Percentiles rank a stretch among this genome's conserved stretches.
Evolutionary conservation across 2,888 invertebrate genomes (phyloP).

Genomic region (Eugnorisma glareosa): DNA sequence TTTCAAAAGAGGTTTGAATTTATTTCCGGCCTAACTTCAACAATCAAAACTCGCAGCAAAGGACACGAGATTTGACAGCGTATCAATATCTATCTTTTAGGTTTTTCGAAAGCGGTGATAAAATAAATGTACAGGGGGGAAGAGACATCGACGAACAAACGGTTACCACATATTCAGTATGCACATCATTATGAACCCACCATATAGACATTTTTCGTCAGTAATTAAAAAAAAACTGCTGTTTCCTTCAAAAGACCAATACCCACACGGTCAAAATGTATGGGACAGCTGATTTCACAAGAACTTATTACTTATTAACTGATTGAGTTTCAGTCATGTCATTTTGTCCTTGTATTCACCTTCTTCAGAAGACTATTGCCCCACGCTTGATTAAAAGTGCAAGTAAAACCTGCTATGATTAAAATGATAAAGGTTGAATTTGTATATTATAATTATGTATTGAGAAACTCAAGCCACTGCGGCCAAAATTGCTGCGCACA

Average conservation of each 20-base stretch:
- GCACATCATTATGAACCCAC: too few species aligned
- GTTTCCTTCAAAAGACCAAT: too few species aligned
- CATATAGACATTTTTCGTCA: too few species aligned
- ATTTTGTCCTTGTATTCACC: constrained; percentile 25
- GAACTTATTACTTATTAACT: neutral
- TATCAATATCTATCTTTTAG: neutral
- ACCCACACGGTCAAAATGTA: too few species aligned
- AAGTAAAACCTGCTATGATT: constrained; percentile 37
- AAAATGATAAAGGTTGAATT: constrained; percentile 33
- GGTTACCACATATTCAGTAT: too few species aligned
- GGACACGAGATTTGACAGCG: neutral
- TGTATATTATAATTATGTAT: constrained; percentile 36
- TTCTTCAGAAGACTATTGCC: constrained; percentile 39
- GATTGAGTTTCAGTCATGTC: neutral
- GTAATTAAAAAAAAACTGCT: too few species aligned
- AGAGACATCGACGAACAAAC: too few species aligned
- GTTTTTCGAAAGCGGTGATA: neutral
- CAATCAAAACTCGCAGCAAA: neutral
- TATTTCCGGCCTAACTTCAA: too few species aligned
- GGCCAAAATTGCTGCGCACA: constrained; percentile 10
- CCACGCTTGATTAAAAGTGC: constrained; percentile 29
- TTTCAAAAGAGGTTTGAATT: too few species aligned
- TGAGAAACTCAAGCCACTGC: constrained; percentile 27
- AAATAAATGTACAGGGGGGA: neutral
- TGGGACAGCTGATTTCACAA: too few species aligned